Evolutionary conservation across 2,113 vertebrate species (phyloP), one percentile per base, ranked within the genome.

Genomic region (Sander vitreus): DNA sequence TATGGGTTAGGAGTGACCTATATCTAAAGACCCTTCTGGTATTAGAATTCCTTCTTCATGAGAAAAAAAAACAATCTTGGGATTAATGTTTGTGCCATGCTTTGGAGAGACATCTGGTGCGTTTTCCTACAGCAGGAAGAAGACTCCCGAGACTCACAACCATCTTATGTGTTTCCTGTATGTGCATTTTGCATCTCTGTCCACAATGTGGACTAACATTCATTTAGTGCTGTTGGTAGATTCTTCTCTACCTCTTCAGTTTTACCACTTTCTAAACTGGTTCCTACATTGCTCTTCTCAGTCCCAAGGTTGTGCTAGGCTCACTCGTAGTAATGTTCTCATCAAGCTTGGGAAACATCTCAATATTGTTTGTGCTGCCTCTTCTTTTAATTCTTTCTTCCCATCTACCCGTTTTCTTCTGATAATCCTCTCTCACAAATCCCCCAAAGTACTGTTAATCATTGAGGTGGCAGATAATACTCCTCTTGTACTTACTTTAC

Each of bases 41-140:
- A n/a, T 66, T 48, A 78, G 7, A 78, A 74, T 60, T 80, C 58
- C n/a, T 76, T 47, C 83, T n/a, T 77, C 15, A 13, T 2, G 9
- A 39, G 39, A 10, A 39, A 39, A 39, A 50, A 71, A 66, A 73
- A 79, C 1, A 21, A 85, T 79, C 21, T 19, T 6, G 23, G 84
- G 75, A 85, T 88, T 86, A 87, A 71, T 79, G 72, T 6, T 16
- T 57, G 6, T 30, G 15, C 12, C 6, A 58, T n/a, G 57, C 30
- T 10, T 39, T 78, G 79, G 58, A 60, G 10, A 11, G 51, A 86
- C 85, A 86, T 91, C 83, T 82, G 90, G 75, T 74, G 73, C 16
- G 47, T 5, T 76, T 73, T 66, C 47, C 39, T 67, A 12, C 9
- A 18, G 78, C 43, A 13, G 39, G 66, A 25, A 21, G 64, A 30